Base-by-base conservation (phyloP, 2,113 vertebrate species). In the Bufo gargarizans region DNA sequence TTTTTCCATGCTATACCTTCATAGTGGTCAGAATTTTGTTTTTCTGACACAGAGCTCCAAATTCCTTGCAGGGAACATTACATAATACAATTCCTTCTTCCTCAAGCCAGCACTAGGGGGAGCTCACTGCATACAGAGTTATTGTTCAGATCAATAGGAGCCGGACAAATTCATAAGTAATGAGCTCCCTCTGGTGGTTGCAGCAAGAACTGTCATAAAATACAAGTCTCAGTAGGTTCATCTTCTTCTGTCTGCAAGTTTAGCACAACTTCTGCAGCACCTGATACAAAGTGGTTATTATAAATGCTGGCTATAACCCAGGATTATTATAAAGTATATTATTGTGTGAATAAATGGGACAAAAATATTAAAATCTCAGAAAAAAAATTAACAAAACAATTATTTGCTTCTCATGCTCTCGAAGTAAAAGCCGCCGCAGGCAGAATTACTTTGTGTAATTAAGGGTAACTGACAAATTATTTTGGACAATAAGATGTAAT, bases 391-490 rank as follows among this genome's bases (percentile, higher is more conserved):
- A 83, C 49, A 3, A 55, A n/a, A 49, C 43, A 20, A 49, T 67
- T 69, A 4, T 53, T 67, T 83, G 22, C 19, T 0, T 69, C 63
- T 56, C 33, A n/a, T 43, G 9, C 20, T 50, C 19, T 49, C 33
- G 16, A n/a, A 11, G 72, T 20, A 76, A 3, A 11, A 19, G 6
- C 72, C 3, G 72, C 45, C 45, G 33, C 78, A 6, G 74, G 61
- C 79, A 55, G 55, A 74, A 82, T 88, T 43, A 56, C 58, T 61
- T 84, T 50, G 47, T 84, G 81, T 82, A 88, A 88, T 88, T 88
- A 84, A 77, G 72, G 58, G 86, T 61, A 83, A 88, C 53, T 88
- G 87, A 88, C 87, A 88, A 65, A 88, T 84, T 77, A 84, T 88
- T 88, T 84, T 88, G 81, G 87, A 84, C 87, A 88, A 76, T 83